These are phyloP conservation scores for Morone chrysops DNA, from an alignment of 2,113 vertebrate species.

Conservation along the genomic window DNA sequence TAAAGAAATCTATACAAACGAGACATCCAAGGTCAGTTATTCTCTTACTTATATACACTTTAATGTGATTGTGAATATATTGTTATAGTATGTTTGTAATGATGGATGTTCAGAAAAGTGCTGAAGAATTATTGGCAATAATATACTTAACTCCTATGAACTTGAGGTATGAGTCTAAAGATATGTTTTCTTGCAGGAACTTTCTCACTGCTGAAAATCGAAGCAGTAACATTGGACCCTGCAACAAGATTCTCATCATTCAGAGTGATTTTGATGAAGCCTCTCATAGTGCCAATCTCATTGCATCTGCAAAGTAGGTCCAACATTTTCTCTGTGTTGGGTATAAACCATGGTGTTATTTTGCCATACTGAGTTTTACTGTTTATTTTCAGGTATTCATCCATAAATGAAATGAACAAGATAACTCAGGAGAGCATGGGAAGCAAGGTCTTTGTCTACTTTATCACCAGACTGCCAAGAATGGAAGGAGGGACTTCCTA, in stretches of 20 bases:
- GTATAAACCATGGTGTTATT: rapidly evolving
- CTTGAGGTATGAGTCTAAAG: background rate
- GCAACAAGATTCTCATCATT: constrained; percentile 90
- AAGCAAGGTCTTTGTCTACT: constrained; percentile 87
- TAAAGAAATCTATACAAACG: background rate
- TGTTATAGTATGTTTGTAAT: background rate
- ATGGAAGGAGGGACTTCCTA: constrained; percentile 89
- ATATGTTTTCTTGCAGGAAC: constrained; percentile 72
- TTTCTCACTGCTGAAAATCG: constrained; percentile 77
- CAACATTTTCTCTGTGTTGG: background rate
- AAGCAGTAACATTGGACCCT: constrained; percentile 25
- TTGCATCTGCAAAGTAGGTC: constrained; percentile 94
- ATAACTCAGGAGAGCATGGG: constrained; percentile 59
- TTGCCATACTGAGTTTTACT: constrained; percentile 12
- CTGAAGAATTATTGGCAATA: background rate
- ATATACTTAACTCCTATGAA: background rate
- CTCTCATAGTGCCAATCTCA: constrained; percentile 87
- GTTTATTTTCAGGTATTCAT: constrained; percentile 85
- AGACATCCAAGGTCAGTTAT: background rate
- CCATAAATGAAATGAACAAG: constrained; percentile 94
- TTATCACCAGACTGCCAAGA: constrained; percentile 92
- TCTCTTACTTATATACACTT: background rate
- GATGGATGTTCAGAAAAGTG: constrained; percentile 5
- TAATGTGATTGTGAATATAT: background rate
- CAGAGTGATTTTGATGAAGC: constrained; percentile 92